Conservation (phyloP, 2,797 vertebrate species). For the Dipus sagitta region DNA sequence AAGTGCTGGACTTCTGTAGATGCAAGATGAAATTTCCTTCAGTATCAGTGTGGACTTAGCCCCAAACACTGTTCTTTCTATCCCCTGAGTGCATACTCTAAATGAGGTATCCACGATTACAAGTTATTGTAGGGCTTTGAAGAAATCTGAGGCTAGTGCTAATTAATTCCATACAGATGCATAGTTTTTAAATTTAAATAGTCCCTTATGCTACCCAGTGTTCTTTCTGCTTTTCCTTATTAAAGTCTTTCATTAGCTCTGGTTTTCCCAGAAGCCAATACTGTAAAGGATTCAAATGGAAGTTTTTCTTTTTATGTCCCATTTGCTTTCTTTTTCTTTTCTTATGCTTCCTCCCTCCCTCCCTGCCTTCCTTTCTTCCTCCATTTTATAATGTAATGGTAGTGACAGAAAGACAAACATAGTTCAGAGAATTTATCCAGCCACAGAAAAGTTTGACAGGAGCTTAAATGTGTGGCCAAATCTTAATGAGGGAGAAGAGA, state of each 20-base stretch:
- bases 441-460: neutral
- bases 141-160: neutral
- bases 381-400: too few relatives aligned
- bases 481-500: too few relatives aligned
- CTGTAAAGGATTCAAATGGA: neutral
- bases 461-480: neutral
- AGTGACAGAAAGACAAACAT: neutral
- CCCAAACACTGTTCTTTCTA: neutral
- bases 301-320: neutral
- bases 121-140: neutral
- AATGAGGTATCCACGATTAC: neutral
- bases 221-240: constrained; percentile 13
- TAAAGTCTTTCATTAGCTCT: constrained; percentile 9
- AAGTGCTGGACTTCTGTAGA: constrained; percentile 13
- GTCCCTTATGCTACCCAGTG: neutral
- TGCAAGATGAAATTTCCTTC: neutral
- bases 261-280: neutral
- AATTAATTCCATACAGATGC: neutral
- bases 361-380: neutral
- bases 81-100: neutral
- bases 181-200: constrained; percentile 41
- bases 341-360: fast-evolving
- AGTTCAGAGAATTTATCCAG: neutral
- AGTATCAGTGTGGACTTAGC: neutral
- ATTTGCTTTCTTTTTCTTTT: neutral